A percentile compares a stretch with the other conserved stretches of the same genome.
Conservation (phyloP, 2,888 invertebrate species). For the Drosophila merina region DNA sequence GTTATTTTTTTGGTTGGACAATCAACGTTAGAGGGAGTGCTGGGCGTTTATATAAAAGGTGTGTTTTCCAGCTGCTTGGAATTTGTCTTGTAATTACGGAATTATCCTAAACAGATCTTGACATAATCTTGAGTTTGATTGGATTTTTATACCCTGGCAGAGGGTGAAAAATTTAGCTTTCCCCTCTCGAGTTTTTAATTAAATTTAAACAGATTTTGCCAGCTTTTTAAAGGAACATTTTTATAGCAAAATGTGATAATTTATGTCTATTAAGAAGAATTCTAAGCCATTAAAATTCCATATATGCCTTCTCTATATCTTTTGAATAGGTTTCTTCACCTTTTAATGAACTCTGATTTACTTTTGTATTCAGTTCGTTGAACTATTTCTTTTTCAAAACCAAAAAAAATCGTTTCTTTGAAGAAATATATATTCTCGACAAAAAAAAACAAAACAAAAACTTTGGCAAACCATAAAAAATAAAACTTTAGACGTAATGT, state of each 20-base stretch:
- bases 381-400: slow-evolving; percentile 8
- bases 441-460: slow-evolving; percentile 5
- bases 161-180: too few species aligned
- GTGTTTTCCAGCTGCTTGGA: slow-evolving; percentile 23
- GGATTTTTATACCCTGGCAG: slow-evolving; percentile 4
- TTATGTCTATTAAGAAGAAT: neutral
- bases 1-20: slow-evolving; percentile 32
- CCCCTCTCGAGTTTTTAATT: too few species aligned
- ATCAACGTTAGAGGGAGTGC: slow-evolving; percentile 26
- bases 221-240: too few species aligned
- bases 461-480: slow-evolving; percentile 32
- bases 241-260: too few species aligned
- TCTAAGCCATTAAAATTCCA: neutral
- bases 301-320: neutral
- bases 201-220: too few species aligned
- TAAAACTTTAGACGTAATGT: slow-evolving; percentile 26
- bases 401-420: slow-evolving; percentile 7
- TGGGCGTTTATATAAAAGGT: slow-evolving; percentile 31
- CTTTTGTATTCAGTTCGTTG: slow-evolving; percentile 36
- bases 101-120: slow-evolving; percentile 19
- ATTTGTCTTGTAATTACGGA: slow-evolving; percentile 18
- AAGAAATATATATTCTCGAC: slow-evolving; percentile 12
- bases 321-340: slow-evolving; percentile 34
- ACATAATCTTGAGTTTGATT: slow-evolving; percentile 27
- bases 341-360: slow-evolving; percentile 32